Evolutionary conservation across 2,888 invertebrate species (phyloP), one percentile per base, ranked within the genome.

Genomic region (Perdita meconis): DNA sequence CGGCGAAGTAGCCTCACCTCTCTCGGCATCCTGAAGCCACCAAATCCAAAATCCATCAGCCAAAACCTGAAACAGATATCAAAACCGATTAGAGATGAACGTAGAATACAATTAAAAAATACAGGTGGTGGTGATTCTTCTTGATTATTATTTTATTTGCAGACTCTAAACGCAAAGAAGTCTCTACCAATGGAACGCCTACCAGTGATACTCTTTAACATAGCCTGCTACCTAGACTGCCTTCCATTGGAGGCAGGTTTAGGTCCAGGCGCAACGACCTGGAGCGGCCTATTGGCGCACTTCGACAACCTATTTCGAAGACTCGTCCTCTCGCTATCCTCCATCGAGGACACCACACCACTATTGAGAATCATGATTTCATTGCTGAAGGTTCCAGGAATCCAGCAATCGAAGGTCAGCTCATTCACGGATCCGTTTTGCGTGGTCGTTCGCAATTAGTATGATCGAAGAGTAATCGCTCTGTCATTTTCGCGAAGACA

Each of bases 171-270:
- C 85, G 95, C 95, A 1, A 96, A 95, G 88, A 97, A 97, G 92
- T 95, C 95, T 0, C 91, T 97, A 61, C 95, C 96, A 1, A 89
- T 94, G 24, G 96, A 96, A 86, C 94, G 94, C 57, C 93, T 98
- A 75, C 95, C 96, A 6, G 95, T 96, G 40, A 96, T 98, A 82
- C 94, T 98, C 68, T 96, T 96, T 90, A 99, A 99, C 93, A 95
- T 99, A 90, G 97, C 98, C 1, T 96, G 96, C 91, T 99, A 99
- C 93, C 94, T 99, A 89, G 98, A 98, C 89, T 97, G 97, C 92
- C 94, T 99, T 67, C 97, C 98, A 8, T 95, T 98, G 81, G 97
- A 97, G 88, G 95, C 96, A 19, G 95, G 95, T 26, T 93, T 96
- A 61, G 94, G 95, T 0, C 93, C 95, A 47, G 95, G 95, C 0